phyloP scores from a whole-genome alignment of 2,797 vertebrate genomes.

The Gallinago nigripennis region DNA sequence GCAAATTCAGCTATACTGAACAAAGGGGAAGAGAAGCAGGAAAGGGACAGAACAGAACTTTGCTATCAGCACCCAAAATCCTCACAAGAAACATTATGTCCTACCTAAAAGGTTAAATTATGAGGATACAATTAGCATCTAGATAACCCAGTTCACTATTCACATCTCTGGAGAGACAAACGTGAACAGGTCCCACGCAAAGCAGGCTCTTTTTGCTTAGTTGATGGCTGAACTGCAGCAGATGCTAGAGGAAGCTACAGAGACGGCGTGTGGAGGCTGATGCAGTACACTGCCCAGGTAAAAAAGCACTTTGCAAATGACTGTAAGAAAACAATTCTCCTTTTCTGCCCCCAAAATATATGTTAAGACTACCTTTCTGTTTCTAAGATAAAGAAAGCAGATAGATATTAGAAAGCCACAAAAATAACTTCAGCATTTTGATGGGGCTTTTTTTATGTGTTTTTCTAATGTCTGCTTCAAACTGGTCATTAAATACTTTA shows the following conservation, averaged over 20 bases:
- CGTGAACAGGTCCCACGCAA: background rate
- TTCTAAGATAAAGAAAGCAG: background rate
- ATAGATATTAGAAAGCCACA: background rate
- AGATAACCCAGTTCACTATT: background rate
- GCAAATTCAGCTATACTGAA: background rate
- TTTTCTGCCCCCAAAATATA: background rate
- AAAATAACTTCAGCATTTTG: background rate
- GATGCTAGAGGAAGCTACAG: background rate
- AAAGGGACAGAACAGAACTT: background rate
- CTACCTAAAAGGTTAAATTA: background rate
- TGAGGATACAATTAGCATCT: background rate
- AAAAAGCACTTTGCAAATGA: background rate
- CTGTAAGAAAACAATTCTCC: background rate
- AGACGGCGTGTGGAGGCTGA: background rate
- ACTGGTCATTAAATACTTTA: background rate
- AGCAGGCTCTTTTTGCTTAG: background rate
- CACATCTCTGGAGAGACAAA: background rate
- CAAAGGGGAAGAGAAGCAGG: background rate
- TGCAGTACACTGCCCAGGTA: background rate
- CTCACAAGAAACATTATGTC: background rate
- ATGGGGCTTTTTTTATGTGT: too few relatives aligned
- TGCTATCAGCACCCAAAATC: background rate
- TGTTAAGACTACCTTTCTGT: background rate
- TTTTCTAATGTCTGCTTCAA: background rate
- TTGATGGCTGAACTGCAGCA: background rate